phyloP scores from a whole-genome alignment of 2,113 vertebrate genomes.

The Neolamprologus kungweensis region DNA sequence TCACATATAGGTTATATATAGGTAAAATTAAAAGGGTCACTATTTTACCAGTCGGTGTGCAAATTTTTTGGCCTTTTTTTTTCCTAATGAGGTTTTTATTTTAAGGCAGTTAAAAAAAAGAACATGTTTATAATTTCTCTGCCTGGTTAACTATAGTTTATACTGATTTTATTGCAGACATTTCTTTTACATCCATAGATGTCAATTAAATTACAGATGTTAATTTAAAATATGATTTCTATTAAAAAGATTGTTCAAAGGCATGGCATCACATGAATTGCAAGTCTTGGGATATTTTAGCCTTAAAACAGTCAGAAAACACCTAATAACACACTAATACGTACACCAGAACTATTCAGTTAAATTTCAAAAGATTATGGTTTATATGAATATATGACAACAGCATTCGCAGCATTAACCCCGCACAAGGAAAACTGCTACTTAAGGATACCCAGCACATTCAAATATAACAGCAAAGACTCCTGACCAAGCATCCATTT shows the following conservation, averaged over 20 bases:
- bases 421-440: background rate
- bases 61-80: background rate
- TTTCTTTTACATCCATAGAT: background rate
- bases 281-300: background rate
- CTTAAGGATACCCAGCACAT: background rate
- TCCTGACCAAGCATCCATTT: background rate
- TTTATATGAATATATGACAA: background rate
- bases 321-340: background rate
- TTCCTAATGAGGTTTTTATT: background rate
- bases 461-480: background rate
- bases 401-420: background rate
- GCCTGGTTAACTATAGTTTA: background rate
- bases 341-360: background rate
- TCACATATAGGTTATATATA: background rate
- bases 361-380: background rate
- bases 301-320: background rate
- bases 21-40: background rate
- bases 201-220: background rate
- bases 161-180: background rate
- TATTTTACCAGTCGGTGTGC: background rate
- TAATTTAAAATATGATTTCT: background rate
- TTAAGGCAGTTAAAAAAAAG: background rate
- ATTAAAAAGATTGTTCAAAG: background rate
- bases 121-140: background rate
- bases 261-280: background rate